Evolutionary conservation across 53 echinoderm and acorn worm species (phyloP).

Genomic region (Patiria pectinifera): DNA sequence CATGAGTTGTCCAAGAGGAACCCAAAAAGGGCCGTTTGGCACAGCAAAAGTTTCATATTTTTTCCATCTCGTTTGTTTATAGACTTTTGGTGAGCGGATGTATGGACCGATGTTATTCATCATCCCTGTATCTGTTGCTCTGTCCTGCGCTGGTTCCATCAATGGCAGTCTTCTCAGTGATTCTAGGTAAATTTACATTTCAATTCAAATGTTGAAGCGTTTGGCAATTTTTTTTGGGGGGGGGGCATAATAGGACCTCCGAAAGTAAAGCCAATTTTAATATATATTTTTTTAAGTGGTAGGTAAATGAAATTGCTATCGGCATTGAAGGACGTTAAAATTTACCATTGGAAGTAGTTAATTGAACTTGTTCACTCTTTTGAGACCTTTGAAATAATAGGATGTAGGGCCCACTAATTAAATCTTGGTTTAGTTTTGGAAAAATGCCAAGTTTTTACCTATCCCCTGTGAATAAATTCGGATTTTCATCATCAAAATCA

Average conservation of each 20-base stretch:
- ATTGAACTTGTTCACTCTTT: no score
- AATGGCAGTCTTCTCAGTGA: conserved; percentile 79
- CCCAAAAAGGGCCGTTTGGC: neutral
- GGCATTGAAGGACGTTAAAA: no score
- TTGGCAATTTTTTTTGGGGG: no score
- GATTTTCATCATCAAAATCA: no score
- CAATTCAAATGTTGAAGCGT: neutral
- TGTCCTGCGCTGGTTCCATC: conserved; percentile 88
- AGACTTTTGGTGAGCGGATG: conserved; percentile 85
- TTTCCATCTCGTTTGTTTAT: neutral
- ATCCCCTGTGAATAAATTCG: no score
- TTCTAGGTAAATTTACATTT: conserved; percentile 63
- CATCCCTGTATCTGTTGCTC: conserved; percentile 81
- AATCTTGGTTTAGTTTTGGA: no score
- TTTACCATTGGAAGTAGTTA: no score
- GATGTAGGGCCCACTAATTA: no score
- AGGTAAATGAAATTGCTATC: no score
- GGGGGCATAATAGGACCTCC: neutral
- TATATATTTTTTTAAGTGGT: no score
- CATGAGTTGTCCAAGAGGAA: neutral
- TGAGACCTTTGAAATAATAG: no score
- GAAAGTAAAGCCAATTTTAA: neutral
- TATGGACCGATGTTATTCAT: conserved; percentile 81
- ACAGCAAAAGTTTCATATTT: neutral
- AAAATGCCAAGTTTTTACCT: no score